phyloP scores from a whole-genome alignment of 2,113 vertebrate species.

The Nanger granti region DNA sequence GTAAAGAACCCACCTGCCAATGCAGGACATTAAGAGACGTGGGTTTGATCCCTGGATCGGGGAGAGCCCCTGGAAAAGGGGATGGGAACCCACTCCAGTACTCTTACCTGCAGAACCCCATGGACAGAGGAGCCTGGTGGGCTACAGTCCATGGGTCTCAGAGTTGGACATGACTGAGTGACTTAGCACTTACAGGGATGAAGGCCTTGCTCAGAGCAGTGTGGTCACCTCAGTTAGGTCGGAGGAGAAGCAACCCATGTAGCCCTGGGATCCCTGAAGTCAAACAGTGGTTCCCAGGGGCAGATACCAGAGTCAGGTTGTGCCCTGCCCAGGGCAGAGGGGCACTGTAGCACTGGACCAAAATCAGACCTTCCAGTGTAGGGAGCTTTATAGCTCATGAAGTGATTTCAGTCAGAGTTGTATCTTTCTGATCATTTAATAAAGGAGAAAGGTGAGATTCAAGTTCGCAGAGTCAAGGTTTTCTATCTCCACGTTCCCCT shows the following conservation, averaged over 20 bases:
- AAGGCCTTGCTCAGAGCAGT: fast-evolving
- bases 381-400: too few species aligned
- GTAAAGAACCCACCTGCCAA: not conserved
- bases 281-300: not conserved
- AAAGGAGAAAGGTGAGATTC: not conserved
- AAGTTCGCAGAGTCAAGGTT: not conserved
- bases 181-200: not conserved
- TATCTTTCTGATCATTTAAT: not conserved
- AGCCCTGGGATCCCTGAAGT: not conserved
- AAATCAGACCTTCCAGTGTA: not conserved
- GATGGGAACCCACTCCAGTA: not conserved
- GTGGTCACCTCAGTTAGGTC: not conserved
- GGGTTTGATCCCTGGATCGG: not conserved
- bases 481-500: fast-evolving
- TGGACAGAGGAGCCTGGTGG: not conserved
- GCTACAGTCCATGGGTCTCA: not conserved
- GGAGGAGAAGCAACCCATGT: not conserved
- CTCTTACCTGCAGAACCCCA: not conserved
- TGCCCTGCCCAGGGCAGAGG: not conserved
- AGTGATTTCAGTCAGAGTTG: not conserved
- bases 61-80: not conserved
- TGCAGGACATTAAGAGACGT: not conserved
- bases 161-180: not conserved
- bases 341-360: fast-evolving
- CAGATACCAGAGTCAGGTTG: not conserved